Evolutionary conservation across 2,888 invertebrate genomes (phyloP).

Genomic region (Fragum sueziense): DNA sequence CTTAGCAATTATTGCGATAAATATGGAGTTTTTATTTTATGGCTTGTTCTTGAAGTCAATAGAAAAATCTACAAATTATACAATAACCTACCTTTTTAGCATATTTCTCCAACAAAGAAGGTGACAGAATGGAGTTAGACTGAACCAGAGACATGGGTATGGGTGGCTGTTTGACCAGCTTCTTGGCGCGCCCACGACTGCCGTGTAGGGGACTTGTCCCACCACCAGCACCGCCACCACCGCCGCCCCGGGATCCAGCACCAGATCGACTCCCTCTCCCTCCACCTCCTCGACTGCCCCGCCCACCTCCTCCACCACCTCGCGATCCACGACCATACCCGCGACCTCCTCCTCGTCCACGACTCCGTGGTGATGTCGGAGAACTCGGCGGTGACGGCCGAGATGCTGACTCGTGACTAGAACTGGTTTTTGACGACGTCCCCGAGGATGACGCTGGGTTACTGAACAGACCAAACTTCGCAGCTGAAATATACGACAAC

Average conservation of each 20-base stretch:
- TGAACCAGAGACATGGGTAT: constrained; percentile 58
- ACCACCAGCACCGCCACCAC: constrained; percentile 30
- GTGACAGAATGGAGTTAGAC: constrained; percentile 60
- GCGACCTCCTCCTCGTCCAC: neutral
- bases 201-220: neutral
- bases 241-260: constrained; percentile 24
- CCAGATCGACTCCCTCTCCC: constrained; percentile 11
- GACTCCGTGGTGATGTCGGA: constrained; percentile 8
- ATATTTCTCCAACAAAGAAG: constrained; percentile 58
- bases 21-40: no score
- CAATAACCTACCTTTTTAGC: constrained; percentile 49
- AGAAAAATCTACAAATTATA: no score
- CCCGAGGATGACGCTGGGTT: constrained; percentile 29
- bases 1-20: no score
- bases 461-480: constrained; percentile 30
- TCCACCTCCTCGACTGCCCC: constrained; percentile 27
- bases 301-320: constrained; percentile 12
- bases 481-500: neutral
- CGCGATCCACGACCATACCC: constrained; percentile 12
- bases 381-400: neutral
- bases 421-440: neutral
- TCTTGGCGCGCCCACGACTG: constrained; percentile 43
- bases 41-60: no score
- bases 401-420: constrained; percentile 26
- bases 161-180: constrained; percentile 47